These are phyloP conservation scores for Anableps anableps DNA, from an alignment of 2,797 vertebrate species.

Conservation along the genomic window DNA sequence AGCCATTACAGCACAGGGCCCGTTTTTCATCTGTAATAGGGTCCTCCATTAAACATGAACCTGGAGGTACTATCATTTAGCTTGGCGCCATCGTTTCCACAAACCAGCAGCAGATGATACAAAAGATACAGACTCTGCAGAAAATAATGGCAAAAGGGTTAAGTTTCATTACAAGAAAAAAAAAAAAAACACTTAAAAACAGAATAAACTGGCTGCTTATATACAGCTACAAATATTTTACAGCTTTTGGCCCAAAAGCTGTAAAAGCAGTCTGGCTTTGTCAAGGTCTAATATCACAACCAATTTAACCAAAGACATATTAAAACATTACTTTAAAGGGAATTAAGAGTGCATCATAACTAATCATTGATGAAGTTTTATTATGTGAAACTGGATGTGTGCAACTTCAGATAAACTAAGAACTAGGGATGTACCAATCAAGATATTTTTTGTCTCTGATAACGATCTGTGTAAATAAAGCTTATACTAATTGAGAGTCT, in stretches of 20 bases:
- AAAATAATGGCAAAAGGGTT: slow-evolving; percentile 18
- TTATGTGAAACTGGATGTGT: background rate
- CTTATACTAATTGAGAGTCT: background rate
- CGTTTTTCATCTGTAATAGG: slow-evolving; percentile 74
- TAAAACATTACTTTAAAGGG: background rate
- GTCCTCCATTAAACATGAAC: slow-evolving; percentile 74
- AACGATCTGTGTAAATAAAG: background rate
- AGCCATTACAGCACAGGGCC: slow-evolving; percentile 48
- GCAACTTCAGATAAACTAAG: background rate
- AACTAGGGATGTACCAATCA: background rate
- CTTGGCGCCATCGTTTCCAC: slow-evolving; percentile 45
- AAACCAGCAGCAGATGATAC: slow-evolving; percentile 41
- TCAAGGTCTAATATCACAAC: background rate
- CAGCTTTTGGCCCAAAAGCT: background rate
- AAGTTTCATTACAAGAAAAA: background rate
- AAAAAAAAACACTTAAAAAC: background rate
- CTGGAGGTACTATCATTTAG: slow-evolving; percentile 60
- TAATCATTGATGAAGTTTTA: background rate
- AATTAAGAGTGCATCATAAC: background rate
- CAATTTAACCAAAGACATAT: background rate
- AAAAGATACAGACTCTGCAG: slow-evolving; percentile 35
- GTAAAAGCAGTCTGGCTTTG: background rate
- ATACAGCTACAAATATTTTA: slow-evolving; percentile 14
- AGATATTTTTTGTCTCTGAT: background rate
- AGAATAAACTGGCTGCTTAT: slow-evolving; percentile 10